These are phyloP conservation scores for Blera fallax DNA, from an alignment of 2,888 invertebrate species.

Conservation along the genomic window DNA sequence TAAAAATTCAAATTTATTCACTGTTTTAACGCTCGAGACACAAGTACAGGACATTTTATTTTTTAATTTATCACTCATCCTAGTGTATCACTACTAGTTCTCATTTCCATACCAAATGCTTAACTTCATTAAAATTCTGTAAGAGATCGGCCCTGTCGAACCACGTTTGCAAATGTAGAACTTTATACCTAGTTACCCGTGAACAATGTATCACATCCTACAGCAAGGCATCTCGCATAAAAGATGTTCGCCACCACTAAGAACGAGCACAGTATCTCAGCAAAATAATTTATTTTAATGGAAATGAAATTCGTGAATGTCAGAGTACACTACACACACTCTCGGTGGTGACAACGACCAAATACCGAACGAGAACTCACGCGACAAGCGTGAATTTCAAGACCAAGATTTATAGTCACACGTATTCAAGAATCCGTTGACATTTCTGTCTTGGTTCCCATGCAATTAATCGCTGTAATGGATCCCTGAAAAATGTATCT, in stretches of 20 bases:
- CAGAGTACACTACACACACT: slow-evolving; percentile 20
- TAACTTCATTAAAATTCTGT: not conserved
- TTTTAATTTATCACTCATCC: not conserved
- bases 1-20: not conserved
- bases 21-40: not conserved
- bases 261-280: slow-evolving; percentile 29
- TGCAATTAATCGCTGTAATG: slow-evolving; percentile 71
- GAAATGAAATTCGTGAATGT: slow-evolving; percentile 68
- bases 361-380: slow-evolving; percentile 52
- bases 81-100: not conserved
- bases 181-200: not conserved
- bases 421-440: slow-evolving; percentile 67
- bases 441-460: slow-evolving; percentile 66
- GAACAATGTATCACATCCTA: slow-evolving; percentile 52
- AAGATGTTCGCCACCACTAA: slow-evolving; percentile 42
- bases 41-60: not conserved
- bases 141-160: not conserved
- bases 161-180: not conserved
- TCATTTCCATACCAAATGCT: not conserved
- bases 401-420: slow-evolving; percentile 64
- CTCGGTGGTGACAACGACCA: slow-evolving; percentile 43
- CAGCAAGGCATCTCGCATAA: slow-evolving; percentile 45
- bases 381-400: slow-evolving; percentile 57
- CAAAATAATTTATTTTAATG: slow-evolving; percentile 66
- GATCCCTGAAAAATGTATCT: slow-evolving; percentile 58